Conservation (phyloP, 2,888 invertebrate species). For the Leucoma salicis region DNA sequence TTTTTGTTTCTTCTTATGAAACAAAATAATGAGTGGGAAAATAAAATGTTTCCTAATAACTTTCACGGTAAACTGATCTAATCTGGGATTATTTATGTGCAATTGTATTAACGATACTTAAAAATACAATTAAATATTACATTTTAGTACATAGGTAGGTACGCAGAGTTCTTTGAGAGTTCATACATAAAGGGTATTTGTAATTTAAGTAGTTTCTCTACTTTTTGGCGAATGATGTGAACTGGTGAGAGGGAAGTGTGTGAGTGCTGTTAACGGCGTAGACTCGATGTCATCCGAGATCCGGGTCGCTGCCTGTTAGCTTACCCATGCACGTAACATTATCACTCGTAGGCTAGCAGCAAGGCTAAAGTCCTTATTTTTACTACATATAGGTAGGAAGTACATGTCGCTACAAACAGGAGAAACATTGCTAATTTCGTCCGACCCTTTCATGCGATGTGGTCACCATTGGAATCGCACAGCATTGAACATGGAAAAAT, state of each 20-base stretch:
- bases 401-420: too few species aligned
- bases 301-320: constrained; percentile 59
- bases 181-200: background rate
- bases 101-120: constrained; percentile 1
- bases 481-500: too few species aligned
- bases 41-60: background rate
- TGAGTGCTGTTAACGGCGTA: constrained; percentile 42
- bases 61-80: constrained; percentile 1
- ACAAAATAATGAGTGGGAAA: background rate
- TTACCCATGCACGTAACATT: constrained; percentile 15
- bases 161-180: too few species aligned
- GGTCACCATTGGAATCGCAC: too few species aligned
- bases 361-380: too few species aligned
- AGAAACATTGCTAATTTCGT: too few species aligned
- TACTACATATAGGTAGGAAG: too few species aligned
- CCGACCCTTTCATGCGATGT: too few species aligned
- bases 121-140: too few species aligned
- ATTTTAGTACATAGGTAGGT: too few species aligned
- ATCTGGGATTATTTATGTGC: constrained; percentile 1
- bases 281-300: constrained; percentile 58
- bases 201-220: constrained; percentile 8
- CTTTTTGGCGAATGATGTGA: constrained; percentile 24
- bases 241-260: constrained; percentile 27
- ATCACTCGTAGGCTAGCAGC: too few species aligned
- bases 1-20: too few species aligned